Evolutionary conservation across 2,797 vertebrate species (phyloP).

Genomic region (Molossus alvarezi): DNA sequence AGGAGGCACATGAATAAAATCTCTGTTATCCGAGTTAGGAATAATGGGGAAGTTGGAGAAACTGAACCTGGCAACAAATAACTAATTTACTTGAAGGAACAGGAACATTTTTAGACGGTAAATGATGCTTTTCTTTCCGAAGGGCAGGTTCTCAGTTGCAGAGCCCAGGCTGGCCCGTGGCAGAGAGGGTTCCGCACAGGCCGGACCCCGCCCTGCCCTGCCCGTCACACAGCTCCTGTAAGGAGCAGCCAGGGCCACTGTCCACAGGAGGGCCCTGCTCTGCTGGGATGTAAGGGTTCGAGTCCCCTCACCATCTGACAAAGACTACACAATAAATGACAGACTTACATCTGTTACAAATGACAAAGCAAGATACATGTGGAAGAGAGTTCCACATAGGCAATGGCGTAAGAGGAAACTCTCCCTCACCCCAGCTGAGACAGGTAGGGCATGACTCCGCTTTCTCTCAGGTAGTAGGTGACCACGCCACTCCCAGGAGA

Average conservation of each 20-base stretch:
- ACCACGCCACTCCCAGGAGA: slow-evolving; percentile 99
- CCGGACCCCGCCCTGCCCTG: no score
- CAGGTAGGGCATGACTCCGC: slow-evolving; percentile 97
- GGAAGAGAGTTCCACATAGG: not conserved
- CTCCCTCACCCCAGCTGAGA: slow-evolving; percentile 94
- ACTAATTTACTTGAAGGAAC: slow-evolving; percentile 6
- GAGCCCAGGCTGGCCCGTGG: not conserved
- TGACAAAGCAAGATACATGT: not conserved
- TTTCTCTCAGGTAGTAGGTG: slow-evolving; percentile 97
- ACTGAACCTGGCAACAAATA: not conserved
- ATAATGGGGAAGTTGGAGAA: not conserved
- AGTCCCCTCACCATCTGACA: not conserved
- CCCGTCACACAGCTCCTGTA: not conserved
- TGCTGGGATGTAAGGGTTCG: not conserved
- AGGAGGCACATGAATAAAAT: slow-evolving; percentile 11
- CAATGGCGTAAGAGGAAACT: slow-evolving; percentile 46
- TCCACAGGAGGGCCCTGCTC: not conserved
- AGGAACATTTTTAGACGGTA: not conserved
- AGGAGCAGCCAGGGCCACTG: not conserved
- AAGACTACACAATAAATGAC: not conserved
- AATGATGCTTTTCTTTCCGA: not conserved
- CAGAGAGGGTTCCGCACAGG: not conserved
- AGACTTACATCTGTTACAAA: not conserved
- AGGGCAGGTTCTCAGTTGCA: not conserved
- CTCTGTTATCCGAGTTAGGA: not conserved